Base-by-base conservation (phyloP, 2,888 invertebrate species). In the Netelia melanura region DNA sequence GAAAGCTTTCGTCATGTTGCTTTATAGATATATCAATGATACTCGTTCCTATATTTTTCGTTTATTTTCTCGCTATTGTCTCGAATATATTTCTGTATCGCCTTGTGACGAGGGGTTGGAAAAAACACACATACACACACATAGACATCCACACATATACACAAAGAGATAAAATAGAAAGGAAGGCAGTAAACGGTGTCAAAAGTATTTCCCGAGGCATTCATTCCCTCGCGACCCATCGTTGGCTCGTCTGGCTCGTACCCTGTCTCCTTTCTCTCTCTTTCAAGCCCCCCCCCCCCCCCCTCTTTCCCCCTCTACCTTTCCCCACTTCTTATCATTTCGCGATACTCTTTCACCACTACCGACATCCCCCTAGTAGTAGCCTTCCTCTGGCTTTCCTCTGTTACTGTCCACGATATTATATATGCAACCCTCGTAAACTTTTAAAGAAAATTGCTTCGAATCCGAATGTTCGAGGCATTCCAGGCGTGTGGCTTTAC, bases 81-180 rank as follows among this genome's bases (percentile, higher is more conserved):
- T 87, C 86, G 85, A 86, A 88, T 87, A 88, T 88, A 87, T 88
- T 83, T 87, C 87, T 87, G 85, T 89, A 88, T 87, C 87, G 85
- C 75, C 23, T 61, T 87, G 86, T 83, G 87, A 86, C 86, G 88
- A 86, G 76, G 85, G 87, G 87, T 84, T 86, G 52, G 11, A 86
- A 89, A 65, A 30, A 74, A 72, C 70, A 67, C 75, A 74, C 61
- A 70, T 9, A 72, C 54, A 38, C 61, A 48, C 21, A 61, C 11
- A 52, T 21, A 6, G 17, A 65, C 17, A 44, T 70, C 2, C 62
- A 62, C 5, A 48, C 48, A 77, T 67, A 54, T 54, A 62, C 64
- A 56, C 68, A 58, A 21, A 61, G 65, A 80, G 56, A 81, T 83
- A 82, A 86, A 84, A 75, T 80, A 76, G 76, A 83, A 70, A 80